Percentiles rank a stretch among this genome's conserved stretches.
phyloP scores from a whole-genome alignment of 2,888 invertebrate species.

The Microchrysa polita region DNA sequence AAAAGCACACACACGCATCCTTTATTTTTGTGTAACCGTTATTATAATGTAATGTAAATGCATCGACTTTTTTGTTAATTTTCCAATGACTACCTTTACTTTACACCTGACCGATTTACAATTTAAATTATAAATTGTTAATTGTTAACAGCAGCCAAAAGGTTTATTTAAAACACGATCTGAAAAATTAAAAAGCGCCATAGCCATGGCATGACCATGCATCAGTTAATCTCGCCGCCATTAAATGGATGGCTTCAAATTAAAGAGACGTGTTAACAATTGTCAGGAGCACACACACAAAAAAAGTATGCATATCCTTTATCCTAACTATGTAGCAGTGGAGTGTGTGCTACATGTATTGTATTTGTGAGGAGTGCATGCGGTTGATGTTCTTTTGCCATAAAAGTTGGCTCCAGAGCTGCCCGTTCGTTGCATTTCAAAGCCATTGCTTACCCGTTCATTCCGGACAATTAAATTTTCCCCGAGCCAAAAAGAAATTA shows the following conservation, averaged over 20 bases:
- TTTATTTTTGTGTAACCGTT: not conserved
- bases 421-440: not conserved
- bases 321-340: too few species aligned
- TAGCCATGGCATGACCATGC: not conserved
- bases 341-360: too few species aligned
- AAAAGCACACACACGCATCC: too few species aligned
- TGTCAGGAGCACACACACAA: not conserved
- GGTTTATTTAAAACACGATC: not conserved
- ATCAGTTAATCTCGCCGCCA: constrained; percentile 3
- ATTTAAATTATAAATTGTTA: not conserved
- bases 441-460: not conserved
- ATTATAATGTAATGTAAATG: too few species aligned
- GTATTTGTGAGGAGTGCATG: too few species aligned
- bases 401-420: not conserved
- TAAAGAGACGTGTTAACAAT: constrained; percentile 11
- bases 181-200: not conserved
- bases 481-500: not conserved
- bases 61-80: too few species aligned
- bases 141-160: not conserved
- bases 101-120: not conserved
- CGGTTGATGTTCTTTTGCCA: too few species aligned
- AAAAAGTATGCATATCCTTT: not conserved
- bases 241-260: constrained; percentile 2
- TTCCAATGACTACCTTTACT: not conserved
- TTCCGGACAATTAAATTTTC: constrained; percentile 2